Evolutionary conservation across 2,113 vertebrate species (phyloP).

Genomic region (Cynopterus brachyotis): DNA sequence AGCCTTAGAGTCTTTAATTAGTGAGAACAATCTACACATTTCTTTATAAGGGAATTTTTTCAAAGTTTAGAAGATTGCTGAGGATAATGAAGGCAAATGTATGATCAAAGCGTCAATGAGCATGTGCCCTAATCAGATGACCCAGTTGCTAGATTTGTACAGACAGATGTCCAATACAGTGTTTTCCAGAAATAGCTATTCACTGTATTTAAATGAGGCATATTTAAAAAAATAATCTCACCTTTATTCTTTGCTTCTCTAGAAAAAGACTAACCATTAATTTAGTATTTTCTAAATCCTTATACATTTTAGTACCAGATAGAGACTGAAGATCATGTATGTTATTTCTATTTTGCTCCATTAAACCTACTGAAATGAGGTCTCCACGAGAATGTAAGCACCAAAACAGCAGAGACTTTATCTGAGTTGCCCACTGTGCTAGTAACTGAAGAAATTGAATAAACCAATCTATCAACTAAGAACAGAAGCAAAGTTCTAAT

Average conservation of each 20-base stretch:
- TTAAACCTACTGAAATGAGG: neutral
- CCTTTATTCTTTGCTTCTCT: neutral
- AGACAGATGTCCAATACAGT: neutral
- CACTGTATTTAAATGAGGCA: neutral
- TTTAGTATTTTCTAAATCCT: neutral
- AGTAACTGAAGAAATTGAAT: neutral
- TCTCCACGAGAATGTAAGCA: neutral
- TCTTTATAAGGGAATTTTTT: neutral
- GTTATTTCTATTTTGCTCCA: neutral
- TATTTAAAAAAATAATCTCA: neutral
- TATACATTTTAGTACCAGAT: neutral
- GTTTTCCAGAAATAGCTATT: neutral
- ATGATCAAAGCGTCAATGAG: neutral
- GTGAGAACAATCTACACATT: neutral
- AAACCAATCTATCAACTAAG: fast-evolving
- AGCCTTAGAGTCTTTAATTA: neutral
- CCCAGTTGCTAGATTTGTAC: neutral
- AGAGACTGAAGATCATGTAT: neutral
- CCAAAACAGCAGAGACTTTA: no score
- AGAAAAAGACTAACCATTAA: neutral
- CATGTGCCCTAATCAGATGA: neutral
- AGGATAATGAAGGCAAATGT: neutral
- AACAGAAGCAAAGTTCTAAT: neutral
- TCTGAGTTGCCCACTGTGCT: no score
- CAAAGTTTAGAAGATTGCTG: neutral